These are phyloP conservation scores for Lampropteryx suffumata DNA, from an alignment of 2,888 invertebrate genomes.

Conservation along the genomic window DNA sequence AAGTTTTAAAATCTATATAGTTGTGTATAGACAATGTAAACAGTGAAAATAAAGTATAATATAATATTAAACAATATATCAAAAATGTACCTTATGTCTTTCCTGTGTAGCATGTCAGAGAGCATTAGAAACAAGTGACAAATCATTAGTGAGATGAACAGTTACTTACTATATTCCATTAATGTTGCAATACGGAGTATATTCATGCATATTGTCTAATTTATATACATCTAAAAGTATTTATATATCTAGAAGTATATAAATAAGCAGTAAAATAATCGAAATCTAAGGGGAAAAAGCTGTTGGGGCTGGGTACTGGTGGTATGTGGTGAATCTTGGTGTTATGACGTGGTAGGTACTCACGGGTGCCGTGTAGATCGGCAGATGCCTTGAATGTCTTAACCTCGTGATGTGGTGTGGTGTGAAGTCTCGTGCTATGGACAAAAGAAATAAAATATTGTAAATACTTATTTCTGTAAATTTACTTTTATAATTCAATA, in stretches of 20 bases:
- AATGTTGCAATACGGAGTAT: slow-evolving; percentile 29
- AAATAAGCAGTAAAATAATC: slow-evolving; percentile 65
- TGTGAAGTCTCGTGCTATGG: slow-evolving; percentile 66
- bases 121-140: slow-evolving; percentile 32
- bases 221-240: slow-evolving; percentile 11
- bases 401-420: slow-evolving; percentile 73
- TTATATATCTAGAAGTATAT: slow-evolving; percentile 23
- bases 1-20: no score
- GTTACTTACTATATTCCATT: slow-evolving; percentile 19
- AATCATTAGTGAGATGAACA: slow-evolving; percentile 28
- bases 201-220: slow-evolving; percentile 38
- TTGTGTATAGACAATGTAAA: no score
- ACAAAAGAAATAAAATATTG: slow-evolving; percentile 39
- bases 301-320: slow-evolving; percentile 51
- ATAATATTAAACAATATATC: not conserved
- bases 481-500: no score
- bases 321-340: slow-evolving; percentile 13
- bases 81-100: slow-evolving; percentile 32
- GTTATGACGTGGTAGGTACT: slow-evolving; percentile 45
- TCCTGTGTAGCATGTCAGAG: slow-evolving; percentile 37
- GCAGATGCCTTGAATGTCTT: slow-evolving; percentile 70
- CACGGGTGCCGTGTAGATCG: slow-evolving; percentile 65
- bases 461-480: no score
- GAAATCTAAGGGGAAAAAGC: slow-evolving; percentile 70
- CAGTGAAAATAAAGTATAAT: not conserved